Conservation (phyloP, 1,140 invertebrate species). For the Episyrphus balteatus region DNA sequence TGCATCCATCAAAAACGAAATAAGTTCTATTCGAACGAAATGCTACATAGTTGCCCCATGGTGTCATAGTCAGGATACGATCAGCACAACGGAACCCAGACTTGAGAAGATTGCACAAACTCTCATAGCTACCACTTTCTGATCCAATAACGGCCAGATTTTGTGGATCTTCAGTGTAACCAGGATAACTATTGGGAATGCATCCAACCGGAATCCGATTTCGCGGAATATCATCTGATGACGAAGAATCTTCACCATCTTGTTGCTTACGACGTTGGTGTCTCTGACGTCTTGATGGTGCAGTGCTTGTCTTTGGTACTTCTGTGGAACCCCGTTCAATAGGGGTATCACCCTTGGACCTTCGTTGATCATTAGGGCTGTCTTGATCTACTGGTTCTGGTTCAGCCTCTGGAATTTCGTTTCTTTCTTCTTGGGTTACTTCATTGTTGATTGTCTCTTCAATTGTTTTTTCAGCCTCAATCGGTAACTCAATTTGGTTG, state of each 20-base stretch:
- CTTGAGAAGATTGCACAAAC: constrained; percentile 29
- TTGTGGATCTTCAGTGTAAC: constrained; percentile 23
- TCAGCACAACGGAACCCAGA: constrained; percentile 31
- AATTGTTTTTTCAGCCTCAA: too few species aligned
- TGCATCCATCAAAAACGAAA: constrained; percentile 31
- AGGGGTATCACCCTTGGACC: neutral
- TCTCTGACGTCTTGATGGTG: neutral
- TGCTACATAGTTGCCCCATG: constrained; percentile 34
- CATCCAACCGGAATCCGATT: constrained; percentile 8
- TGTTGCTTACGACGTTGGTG: constrained; percentile 15
- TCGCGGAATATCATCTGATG: constrained; percentile 19
- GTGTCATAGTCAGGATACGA: constrained; percentile 30
- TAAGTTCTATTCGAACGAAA: constrained; percentile 28
- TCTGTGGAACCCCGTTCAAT: neutral
- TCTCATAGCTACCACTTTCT: constrained; percentile 31
- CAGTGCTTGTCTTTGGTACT: neutral
- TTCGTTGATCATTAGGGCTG: neutral
- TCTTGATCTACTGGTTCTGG: neutral
- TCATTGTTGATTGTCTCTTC: too few species aligned
- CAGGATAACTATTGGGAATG: constrained; percentile 27
- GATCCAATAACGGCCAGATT: constrained; percentile 33
- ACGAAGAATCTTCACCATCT: constrained; percentile 15
- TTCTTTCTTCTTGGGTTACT: too few species aligned
- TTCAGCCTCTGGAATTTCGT: too few species aligned
- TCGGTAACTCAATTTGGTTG: too few species aligned